Evolutionary conservation across 1,140 invertebrate genomes (phyloP).

Genomic region (Oncopodura yosiiana): DNA sequence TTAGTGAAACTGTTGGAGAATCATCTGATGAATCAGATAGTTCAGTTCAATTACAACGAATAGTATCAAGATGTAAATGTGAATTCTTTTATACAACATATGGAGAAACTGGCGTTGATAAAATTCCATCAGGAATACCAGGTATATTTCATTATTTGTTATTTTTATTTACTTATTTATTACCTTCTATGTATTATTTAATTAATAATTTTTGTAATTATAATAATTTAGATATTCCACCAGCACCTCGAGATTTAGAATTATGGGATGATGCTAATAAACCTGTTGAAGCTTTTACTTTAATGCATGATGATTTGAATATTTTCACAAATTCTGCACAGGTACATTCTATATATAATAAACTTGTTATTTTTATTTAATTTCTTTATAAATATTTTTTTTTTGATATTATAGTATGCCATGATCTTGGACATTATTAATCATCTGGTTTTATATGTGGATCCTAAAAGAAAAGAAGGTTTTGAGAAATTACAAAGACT

Average conservation of each 20-base stretch:
- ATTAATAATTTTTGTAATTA: no score
- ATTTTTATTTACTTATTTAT: no score
- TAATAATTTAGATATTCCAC: slow-evolving; percentile 42
- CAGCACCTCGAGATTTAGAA: slow-evolving; percentile 52
- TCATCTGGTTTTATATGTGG: slow-evolving; percentile 90
- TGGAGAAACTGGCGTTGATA: slow-evolving; percentile 66
- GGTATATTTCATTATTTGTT: no score
- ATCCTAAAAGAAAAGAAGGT: slow-evolving; percentile 85
- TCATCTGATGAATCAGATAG: slow-evolving; percentile 32
- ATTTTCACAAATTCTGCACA: slow-evolving; percentile 93
- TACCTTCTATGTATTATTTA: slow-evolving; percentile 15
- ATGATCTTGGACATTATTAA: slow-evolving; percentile 97
- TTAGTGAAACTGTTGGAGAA: slow-evolving; percentile 63
- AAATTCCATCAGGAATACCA: slow-evolving; percentile 49
- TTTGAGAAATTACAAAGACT: slow-evolving; percentile 78
- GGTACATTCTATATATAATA: slow-evolving; percentile 38
- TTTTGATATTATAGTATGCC: slow-evolving; percentile 57
- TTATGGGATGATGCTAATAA: slow-evolving; percentile 68
- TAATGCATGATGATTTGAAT: slow-evolving; percentile 96
- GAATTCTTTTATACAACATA: slow-evolving; percentile 97
- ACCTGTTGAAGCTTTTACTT: slow-evolving; percentile 89
- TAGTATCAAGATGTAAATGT: slow-evolving; percentile 92
- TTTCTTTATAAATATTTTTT: slow-evolving; percentile 11
- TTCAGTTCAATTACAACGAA: slow-evolving; percentile 71
- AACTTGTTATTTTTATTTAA: slow-evolving; percentile 5